Evolutionary conservation across 2,888 invertebrate genomes (phyloP).

Genomic region (Harmothoe impar): DNA sequence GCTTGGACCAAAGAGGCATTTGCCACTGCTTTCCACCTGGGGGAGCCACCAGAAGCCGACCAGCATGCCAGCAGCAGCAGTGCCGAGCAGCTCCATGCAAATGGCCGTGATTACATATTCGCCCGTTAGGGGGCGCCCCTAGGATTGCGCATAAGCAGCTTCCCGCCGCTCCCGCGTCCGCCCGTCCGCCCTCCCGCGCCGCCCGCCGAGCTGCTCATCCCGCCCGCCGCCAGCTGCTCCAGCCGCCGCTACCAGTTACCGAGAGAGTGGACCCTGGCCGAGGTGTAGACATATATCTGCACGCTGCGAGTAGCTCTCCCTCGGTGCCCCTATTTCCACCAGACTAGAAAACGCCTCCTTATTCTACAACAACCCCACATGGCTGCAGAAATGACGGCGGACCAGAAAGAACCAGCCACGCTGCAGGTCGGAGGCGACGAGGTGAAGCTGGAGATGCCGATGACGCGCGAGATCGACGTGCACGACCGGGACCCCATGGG

Average conservation of each 20-base stretch:
- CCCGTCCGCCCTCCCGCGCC: conserved; percentile 16
- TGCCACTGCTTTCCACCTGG: no score
- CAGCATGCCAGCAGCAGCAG: neutral
- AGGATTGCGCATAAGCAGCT: conserved; percentile 50
- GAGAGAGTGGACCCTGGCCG: conserved; percentile 13
- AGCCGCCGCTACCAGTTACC: neutral
- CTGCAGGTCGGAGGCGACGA: conserved; percentile 60
- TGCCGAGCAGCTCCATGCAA: neutral
- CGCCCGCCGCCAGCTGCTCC: neutral
- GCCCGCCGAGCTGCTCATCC: neutral
- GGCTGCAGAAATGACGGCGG: conserved; percentile 63
- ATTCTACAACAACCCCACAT: neutral
- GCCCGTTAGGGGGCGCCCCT: conserved; percentile 24
- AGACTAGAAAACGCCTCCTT: neutral
- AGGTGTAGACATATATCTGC: neutral
- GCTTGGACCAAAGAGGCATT: no score
- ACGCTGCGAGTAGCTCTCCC: neutral
- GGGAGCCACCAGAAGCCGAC: no score
- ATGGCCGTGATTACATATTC: conserved; percentile 40
- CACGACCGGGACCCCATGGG: conserved; percentile 72
- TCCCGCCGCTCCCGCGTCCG: conserved; percentile 38
- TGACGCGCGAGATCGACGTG: conserved; percentile 69
- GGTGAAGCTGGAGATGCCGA: conserved; percentile 58
- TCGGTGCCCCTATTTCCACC: neutral
- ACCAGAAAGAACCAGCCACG: conserved; percentile 59